Conservation (phyloP, 2,888 invertebrate genomes). For the Pharmacophagus antenor region DNA sequence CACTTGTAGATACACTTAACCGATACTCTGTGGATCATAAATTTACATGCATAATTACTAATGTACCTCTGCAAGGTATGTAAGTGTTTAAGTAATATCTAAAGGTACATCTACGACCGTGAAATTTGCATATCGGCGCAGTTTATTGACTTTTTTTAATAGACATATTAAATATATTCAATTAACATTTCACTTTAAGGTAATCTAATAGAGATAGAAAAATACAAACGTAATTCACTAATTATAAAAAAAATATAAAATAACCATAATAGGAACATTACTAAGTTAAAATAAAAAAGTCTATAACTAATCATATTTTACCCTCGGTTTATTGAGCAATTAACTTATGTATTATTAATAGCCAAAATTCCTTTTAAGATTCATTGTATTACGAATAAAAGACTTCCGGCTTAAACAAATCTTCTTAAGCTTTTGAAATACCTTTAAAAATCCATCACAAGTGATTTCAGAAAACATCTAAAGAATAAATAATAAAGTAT, state of each 20-base stretch:
- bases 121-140: background rate
- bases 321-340: background rate
- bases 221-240: no score
- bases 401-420: constrained; percentile 18
- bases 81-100: no score
- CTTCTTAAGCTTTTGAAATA: constrained; percentile 17
- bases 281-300: no score
- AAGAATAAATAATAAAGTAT: constrained; percentile 21
- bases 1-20: constrained; percentile 57
- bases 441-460: constrained; percentile 17
- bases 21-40: constrained; percentile 57
- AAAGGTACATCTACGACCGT: background rate
- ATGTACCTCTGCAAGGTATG: no score
- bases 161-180: background rate
- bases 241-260: no score
- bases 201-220: no score
- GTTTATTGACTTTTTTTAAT: no score
- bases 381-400: constrained; percentile 6
- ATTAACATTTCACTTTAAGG: background rate
- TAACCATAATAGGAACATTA: no score
- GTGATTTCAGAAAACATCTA: constrained; percentile 7
- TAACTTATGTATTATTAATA: background rate
- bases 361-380: background rate
- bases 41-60: constrained; percentile 23
- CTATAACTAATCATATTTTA: no score